Evolutionary conservation across 2,797 vertebrate species (phyloP).

Genomic region (Neopelma chrysocephalum): DNA sequence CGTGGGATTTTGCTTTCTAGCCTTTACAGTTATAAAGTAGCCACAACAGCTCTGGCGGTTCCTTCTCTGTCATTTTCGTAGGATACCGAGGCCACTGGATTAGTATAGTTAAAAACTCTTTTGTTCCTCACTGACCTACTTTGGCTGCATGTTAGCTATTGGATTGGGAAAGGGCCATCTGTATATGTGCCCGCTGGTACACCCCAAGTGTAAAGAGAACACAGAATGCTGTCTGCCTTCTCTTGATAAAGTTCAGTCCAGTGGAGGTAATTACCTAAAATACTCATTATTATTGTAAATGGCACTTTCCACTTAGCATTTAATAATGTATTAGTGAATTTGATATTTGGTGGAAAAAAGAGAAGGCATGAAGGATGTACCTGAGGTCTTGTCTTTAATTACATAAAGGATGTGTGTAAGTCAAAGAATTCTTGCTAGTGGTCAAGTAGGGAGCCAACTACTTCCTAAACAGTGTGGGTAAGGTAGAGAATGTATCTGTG

Average conservation of each 20-base stretch:
- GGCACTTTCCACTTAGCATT: background rate
- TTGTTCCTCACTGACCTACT: conserved; percentile 13
- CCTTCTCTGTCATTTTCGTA: background rate
- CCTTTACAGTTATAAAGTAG: background rate
- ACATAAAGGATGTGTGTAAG: background rate
- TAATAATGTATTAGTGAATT: background rate
- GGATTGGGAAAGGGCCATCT: conserved; percentile 8
- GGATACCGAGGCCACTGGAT: background rate
- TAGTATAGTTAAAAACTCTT: conserved; percentile 13
- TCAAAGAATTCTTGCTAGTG: background rate
- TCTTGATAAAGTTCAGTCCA: background rate
- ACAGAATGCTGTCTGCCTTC: background rate
- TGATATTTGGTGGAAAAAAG: background rate
- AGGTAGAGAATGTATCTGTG: background rate
- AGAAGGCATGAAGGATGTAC: background rate
- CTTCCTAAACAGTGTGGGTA: background rate
- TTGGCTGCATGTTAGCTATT: background rate
- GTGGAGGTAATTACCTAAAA: background rate
- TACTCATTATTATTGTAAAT: background rate
- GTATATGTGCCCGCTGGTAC: background rate
- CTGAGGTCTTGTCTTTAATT: background rate
- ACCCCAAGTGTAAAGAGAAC: background rate
- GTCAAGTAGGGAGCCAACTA: background rate
- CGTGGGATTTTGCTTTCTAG: background rate
- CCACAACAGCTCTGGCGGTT: background rate